These are phyloP conservation scores for Polypedilum vanderplanki DNA, from an alignment of 1,140 invertebrate species.

Conservation along the genomic window DNA sequence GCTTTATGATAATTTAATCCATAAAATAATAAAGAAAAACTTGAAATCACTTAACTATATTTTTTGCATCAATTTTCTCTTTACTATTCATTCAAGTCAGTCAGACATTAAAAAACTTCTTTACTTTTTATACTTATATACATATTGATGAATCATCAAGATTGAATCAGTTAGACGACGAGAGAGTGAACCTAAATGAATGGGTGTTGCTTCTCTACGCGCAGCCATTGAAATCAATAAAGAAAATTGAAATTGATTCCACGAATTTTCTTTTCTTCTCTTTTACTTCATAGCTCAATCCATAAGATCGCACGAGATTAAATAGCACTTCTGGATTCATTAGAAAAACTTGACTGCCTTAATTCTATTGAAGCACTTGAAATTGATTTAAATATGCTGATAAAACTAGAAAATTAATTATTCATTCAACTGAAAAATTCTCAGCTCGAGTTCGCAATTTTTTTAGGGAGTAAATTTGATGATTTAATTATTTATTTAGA, in stretches of 20 bases:
- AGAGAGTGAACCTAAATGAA: neutral
- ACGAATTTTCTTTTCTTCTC: no score
- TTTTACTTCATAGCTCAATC: no score
- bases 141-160: conserved; percentile 18
- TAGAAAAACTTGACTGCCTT: no score
- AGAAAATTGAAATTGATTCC: neutral
- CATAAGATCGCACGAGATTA: no score
- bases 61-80: neutral
- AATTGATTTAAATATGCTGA: no score
- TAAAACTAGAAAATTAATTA: no score
- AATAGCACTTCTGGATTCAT: no score
- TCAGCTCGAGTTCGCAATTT: no score
- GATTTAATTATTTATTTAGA: no score
- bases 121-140: neutral
- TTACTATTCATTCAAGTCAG: neutral
- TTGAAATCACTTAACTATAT: neutral
- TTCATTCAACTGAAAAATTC: no score
- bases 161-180: conserved; percentile 8
- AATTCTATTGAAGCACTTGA: no score
- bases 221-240: conserved; percentile 10
- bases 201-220: conserved; percentile 9
- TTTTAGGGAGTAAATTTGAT: no score
- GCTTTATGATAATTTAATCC: conserved; percentile 16
- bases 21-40: neutral
- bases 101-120: neutral